phyloP scores from a whole-genome alignment of 2,113 vertebrate genomes.

The Pavo muticus region DNA sequence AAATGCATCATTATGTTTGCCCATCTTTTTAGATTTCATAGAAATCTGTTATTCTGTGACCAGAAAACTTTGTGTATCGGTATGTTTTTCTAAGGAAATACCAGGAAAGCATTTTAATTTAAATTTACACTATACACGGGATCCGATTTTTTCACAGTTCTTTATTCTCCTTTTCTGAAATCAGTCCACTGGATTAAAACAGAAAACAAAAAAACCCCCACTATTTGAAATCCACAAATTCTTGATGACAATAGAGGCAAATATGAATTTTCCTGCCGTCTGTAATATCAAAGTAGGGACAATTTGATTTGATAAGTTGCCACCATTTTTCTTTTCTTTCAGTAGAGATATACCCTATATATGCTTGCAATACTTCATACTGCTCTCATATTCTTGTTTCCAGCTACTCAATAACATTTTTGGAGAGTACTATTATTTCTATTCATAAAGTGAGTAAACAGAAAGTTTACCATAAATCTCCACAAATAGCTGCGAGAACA shows the following conservation, averaged over 20 bases:
- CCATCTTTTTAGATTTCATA: background rate
- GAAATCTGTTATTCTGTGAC: background rate
- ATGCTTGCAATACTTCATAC: background rate
- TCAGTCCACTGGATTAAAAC: background rate
- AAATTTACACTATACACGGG: background rate
- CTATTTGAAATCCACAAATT: background rate
- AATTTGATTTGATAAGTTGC: background rate
- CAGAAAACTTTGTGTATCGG: background rate
- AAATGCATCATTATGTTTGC: background rate
- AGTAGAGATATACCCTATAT: background rate
- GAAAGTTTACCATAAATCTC: background rate
- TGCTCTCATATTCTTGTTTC: background rate
- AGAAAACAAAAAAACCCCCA: background rate
- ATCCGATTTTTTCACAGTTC: background rate
- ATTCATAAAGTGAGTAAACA: background rate
- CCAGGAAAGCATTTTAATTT: background rate
- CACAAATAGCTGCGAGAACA: background rate
- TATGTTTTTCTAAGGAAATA: slow-evolving; percentile 1
- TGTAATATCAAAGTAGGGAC: background rate
- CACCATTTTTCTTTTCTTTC: background rate
- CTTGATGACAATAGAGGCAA: background rate
- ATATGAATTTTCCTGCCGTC: background rate
- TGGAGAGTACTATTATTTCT: background rate
- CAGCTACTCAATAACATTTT: background rate
- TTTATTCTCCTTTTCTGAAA: background rate